Evolutionary conservation across 2,113 vertebrate species (phyloP), one percentile per base, ranked within the genome.

Genomic region (Cheirogaleus medius): DNA sequence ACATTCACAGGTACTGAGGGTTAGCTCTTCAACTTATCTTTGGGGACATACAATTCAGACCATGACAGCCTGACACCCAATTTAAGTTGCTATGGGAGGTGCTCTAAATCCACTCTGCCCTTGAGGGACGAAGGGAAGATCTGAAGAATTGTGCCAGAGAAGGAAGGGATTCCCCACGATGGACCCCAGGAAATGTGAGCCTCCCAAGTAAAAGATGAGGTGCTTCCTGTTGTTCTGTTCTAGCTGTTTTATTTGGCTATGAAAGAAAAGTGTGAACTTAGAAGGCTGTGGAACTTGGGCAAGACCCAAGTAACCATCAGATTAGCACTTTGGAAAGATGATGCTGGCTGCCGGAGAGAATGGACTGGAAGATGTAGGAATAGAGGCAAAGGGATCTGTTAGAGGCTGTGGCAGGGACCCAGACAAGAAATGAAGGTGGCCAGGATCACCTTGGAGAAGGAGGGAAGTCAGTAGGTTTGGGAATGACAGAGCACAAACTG

Each of bases 221-320:
- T 32, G n/a, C 32, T 91, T 94, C 69, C 69, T 63, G 63, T 0
- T 32, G 18, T 69, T 27, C 5, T 2, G 1, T 14, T 58, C 49
- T 94, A 47, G 56, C 47, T 95, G 76, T 87, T 87, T 90, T 87
- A 87, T 90, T 95, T 80, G 91, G 56, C 85, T 54, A 3, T 60
- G 78, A 73, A 66, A 71, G 81, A 37, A 77, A 94, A 88, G 58
- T 18, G 1, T 76, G 60, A 34, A 76, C 32, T 68, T 4, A 2
- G 37, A 88, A 93, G 58, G 29, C 80, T 47, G 9, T 29, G n/a
- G 39, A 78, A 89, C 52, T 93, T 82, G 44, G 42, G 74, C 69
- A 66, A 77, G 66, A 95, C 84, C 69, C 93, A 34, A 34, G 23
- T 85, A 74, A 47, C 66, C 58, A 18, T 85, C 54, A 78, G 64